phyloP scores from a whole-genome alignment of 1,140 invertebrate genomes.

The Neuroterus valhalla region DNA sequence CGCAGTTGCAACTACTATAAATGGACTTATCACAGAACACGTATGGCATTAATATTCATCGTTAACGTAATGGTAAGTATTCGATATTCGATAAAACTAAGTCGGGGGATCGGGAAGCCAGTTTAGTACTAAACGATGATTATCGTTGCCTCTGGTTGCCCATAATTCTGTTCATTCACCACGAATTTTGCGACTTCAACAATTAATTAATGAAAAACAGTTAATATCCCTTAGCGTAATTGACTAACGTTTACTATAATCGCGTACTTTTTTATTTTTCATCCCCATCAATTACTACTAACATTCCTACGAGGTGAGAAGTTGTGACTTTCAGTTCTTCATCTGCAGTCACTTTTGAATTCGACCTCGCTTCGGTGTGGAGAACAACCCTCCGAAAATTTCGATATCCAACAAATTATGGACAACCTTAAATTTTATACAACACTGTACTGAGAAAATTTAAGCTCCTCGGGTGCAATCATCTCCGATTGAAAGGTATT shows the following conservation, averaged over 20 bases:
- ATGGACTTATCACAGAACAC: conserved; percentile 78
- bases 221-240: conserved; percentile 69
- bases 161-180: conserved; percentile 68
- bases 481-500: not conserved
- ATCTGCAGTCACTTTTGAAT: not conserved
- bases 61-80: conserved; percentile 71
- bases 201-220: conserved; percentile 62
- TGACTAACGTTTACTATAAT: conserved; percentile 73
- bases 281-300: conserved; percentile 9
- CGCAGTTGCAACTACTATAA: conserved; percentile 74
- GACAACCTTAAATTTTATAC: conserved; percentile 68
- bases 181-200: conserved; percentile 43
- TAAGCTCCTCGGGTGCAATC: conserved; percentile 3
- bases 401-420: conserved; percentile 68
- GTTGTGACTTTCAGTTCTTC: too few relatives aligned
- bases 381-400: conserved; percentile 49
- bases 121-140: conserved; percentile 71
- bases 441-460: conserved; percentile 20
- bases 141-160: conserved; percentile 70
- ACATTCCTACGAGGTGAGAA: not conserved
- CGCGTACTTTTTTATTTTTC: conserved; percentile 43
- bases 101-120: conserved; percentile 73
- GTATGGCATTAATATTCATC: conserved; percentile 77
- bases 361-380: conserved; percentile 37
- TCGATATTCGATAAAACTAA: conserved; percentile 71